Conservation (phyloP, 2,888 invertebrate species). For the Aleiodes testaceus region DNA sequence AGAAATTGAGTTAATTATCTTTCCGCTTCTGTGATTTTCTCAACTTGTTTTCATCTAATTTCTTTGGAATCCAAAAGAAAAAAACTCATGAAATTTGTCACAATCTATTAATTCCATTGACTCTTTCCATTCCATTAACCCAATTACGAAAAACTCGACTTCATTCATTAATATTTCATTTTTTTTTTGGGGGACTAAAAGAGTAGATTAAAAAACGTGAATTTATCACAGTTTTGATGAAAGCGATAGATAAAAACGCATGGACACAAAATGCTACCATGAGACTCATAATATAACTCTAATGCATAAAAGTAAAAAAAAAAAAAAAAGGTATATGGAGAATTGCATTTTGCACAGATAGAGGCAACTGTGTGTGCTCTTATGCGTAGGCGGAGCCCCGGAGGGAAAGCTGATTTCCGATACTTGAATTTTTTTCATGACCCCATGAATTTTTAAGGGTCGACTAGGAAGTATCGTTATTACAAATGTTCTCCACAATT, state of each 20-base stretch:
- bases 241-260: constrained; percentile 22
- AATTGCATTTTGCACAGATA: constrained; percentile 5
- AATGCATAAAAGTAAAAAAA: neutral
- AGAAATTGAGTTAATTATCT: neutral
- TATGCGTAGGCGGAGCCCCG: constrained; percentile 35
- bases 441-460: constrained; percentile 34
- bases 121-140: neutral
- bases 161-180: neutral
- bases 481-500: neutral
- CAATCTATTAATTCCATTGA: constrained; percentile 29
- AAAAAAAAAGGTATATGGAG: neutral
- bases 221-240: constrained; percentile 6
- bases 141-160: neutral
- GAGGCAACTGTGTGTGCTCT: constrained; percentile 1
- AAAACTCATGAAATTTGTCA: constrained; percentile 30
- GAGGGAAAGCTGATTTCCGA: constrained; percentile 48
- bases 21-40: no score
- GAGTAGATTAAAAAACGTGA: no score
- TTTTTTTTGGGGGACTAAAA: constrained; percentile 6
- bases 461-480: constrained; percentile 36
- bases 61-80: neutral
- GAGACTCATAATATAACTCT: constrained; percentile 19
- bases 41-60: neutral
- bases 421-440: constrained; percentile 33
- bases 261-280: constrained; percentile 14